phyloP scores from a whole-genome alignment of 2,797 vertebrate species.

The Neosilurus hyrtlii region DNA sequence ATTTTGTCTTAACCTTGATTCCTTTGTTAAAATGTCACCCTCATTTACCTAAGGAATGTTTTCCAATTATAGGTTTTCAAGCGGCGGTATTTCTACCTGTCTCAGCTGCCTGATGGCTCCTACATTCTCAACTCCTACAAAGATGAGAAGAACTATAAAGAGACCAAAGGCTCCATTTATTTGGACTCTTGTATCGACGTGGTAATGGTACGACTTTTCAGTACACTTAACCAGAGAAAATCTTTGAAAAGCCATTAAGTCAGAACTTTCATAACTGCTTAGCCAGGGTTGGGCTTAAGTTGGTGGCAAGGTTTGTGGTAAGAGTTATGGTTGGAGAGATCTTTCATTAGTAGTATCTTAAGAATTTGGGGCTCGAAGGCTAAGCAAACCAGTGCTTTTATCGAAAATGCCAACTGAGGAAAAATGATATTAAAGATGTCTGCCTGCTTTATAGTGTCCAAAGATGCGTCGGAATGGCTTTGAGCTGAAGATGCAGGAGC shows the following conservation, averaged over 20 bases:
- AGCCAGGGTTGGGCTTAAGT: not conserved
- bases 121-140: conserved; percentile 98
- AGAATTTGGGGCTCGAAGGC: not conserved
- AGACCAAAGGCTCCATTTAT: conserved; percentile 96
- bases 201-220: conserved; percentile 64
- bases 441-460: conserved; percentile 75
- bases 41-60: not conserved
- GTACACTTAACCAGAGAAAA: not conserved
- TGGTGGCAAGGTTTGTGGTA: not conserved
- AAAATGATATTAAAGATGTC: not conserved
- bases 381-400: not conserved
- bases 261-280: not conserved
- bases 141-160: conserved; percentile 96
- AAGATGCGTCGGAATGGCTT: conserved; percentile 92
- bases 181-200: conserved; percentile 95
- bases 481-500: conserved; percentile 94
- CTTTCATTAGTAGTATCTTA: not conserved
- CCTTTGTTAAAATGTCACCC: not conserved
- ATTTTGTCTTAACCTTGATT: not conserved
- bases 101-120: conserved; percentile 94
- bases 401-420: not conserved
- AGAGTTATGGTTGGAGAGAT: not conserved
- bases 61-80: conserved; percentile 85
- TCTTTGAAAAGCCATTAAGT: not conserved
- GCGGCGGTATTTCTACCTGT: conserved; percentile 93